Conservation (phyloP, 2,113 vertebrate genomes). For the Craseonycteris thonglongyai region DNA sequence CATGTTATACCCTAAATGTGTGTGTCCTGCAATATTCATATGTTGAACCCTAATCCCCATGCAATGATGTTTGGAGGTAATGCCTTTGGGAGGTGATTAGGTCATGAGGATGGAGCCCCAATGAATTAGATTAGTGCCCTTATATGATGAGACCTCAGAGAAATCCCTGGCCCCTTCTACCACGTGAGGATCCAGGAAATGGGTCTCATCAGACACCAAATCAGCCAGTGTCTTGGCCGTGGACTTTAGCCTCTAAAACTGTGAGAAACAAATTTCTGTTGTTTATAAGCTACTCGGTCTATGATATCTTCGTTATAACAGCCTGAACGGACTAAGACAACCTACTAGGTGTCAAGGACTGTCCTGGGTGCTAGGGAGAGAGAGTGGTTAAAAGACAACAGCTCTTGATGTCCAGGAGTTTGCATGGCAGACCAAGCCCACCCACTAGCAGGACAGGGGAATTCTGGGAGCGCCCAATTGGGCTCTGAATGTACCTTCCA, state of each 20-base stretch:
- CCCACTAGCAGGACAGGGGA: accelerated
- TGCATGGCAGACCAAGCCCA: neutral
- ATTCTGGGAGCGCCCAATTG: neutral
- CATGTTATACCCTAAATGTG: neutral
- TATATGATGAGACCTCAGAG: neutral
- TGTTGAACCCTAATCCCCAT: neutral
- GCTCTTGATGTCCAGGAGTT: neutral
- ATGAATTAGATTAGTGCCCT: neutral
- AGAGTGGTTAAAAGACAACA: neutral
- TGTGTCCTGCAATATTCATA: neutral
- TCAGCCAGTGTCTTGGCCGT: neutral
- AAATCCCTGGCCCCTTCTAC: neutral
- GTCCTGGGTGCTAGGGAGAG: neutral
- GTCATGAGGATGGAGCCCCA: neutral
- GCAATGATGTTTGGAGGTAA: neutral
- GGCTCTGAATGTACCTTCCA: neutral
- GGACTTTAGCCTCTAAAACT: neutral
- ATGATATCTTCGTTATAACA: neutral
- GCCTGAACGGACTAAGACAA: neutral
- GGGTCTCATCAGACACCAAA: accelerated
- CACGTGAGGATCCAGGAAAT: neutral
- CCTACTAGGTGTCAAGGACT: neutral
- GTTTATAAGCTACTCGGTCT: neutral
- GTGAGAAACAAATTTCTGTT: neutral
- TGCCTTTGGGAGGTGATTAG: neutral